These are phyloP conservation scores for Speoplatyrhinus poulsoni DNA, from an alignment of 2,113 vertebrate species.

Conservation along the genomic window DNA sequence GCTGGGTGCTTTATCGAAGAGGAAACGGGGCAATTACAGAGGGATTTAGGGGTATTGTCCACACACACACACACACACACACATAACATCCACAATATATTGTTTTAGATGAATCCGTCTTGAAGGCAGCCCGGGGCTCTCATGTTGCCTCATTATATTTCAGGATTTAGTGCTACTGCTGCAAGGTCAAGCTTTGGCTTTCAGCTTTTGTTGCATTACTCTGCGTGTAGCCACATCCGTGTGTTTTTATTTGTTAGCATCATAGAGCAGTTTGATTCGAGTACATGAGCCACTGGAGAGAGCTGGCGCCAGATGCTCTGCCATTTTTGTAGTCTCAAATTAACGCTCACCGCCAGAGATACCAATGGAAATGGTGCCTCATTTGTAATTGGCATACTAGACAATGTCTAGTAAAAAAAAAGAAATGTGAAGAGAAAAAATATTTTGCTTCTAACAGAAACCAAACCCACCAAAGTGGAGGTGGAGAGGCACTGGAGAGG, in stretches of 20 bases:
- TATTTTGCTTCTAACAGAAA: too few relatives aligned
- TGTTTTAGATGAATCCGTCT: constrained; percentile 30
- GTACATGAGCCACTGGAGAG: too few relatives aligned
- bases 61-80: constrained; percentile 5
- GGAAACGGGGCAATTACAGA: constrained; percentile 54
- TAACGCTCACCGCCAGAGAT: too few relatives aligned
- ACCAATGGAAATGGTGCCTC: too few relatives aligned
- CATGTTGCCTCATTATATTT: constrained; percentile 14
- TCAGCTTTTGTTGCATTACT: constrained; percentile 3
- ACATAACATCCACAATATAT: constrained; percentile 25
- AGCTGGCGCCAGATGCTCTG: too few relatives aligned
- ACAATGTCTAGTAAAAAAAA: background rate
- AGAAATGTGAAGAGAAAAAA: too few relatives aligned
- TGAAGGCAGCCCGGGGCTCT: constrained; percentile 27
- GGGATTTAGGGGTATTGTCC: constrained; percentile 58
- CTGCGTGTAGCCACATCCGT: background rate
- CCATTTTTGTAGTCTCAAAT: too few relatives aligned
- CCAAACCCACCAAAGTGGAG: background rate
- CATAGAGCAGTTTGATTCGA: background rate
- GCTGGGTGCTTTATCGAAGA: constrained; percentile 16
- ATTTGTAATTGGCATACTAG: too few relatives aligned
- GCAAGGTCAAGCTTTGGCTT: constrained; percentile 7
- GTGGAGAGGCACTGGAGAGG: background rate
- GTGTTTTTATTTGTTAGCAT: constrained; percentile 15
- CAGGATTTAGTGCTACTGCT: constrained; percentile 12